Base-by-base conservation (phyloP, 2,888 invertebrate genomes). In the Colostygia pectinataria region DNA sequence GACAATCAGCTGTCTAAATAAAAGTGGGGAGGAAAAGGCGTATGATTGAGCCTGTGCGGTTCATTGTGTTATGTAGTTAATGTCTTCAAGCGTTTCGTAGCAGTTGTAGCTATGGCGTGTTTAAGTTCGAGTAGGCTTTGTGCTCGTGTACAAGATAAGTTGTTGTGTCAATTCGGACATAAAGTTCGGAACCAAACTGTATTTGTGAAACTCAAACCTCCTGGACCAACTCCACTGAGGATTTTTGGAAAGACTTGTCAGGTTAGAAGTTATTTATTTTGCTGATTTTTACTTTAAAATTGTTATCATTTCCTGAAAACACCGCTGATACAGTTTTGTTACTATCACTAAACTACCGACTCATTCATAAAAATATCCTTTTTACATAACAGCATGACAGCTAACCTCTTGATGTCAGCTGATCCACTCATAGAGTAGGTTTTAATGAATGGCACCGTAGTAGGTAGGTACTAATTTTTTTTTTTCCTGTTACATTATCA, bases 51-150 rank as follows among this genome's bases (percentile, higher is more conserved):
- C 68, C 77, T 77, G 74, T 81, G 77, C 71, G 79, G 71, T 70
- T 40, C 48, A 23, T 72, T 77, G 66, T 74, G 80, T 78, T 80
- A 85, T 80, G 89, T 86, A 90, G 90, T 90, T 82, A 83, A 88
- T 85, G 85, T 91, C 79, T 80, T 84, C 83, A 80, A 90, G 87
- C 88, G 86, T 84, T 87, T 92, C 92, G 93, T 92, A 93, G 92
- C 92, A 92, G 93, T 94, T 92, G 92, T 92, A 91, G 92, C 93
- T 92, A 95, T 95, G 95, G 95, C 95, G 93, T 94, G 94, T 93
- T 92, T 94, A 92, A 93, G 94, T 91, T 93, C 94, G 91, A 93
- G 94, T 92, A 93, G 94, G 92, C 92, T 95, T 89, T 95, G 94
- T 94, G 93, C 93, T 92, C 94, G 94, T 91, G 93, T 94, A 84